Evolutionary conservation across 2,113 vertebrate species (phyloP).

Genomic region (Neopipo cinnamomea): DNA sequence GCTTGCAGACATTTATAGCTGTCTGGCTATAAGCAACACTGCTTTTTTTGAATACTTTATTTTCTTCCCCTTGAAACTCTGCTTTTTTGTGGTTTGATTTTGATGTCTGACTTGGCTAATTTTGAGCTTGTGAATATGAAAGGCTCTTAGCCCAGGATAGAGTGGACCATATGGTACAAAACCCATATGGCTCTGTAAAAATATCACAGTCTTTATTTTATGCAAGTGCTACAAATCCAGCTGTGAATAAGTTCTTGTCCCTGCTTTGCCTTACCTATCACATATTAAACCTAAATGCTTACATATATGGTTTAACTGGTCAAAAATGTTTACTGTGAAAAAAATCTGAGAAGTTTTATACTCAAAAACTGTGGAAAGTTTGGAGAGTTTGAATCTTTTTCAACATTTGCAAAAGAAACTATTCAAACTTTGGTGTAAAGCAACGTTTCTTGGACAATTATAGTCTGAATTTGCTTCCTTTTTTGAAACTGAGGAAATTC

Average conservation of each 20-base stretch:
- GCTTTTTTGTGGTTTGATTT: background rate
- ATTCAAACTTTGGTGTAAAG: background rate
- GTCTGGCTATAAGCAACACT: background rate
- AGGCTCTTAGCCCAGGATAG: background rate
- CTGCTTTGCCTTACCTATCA: background rate
- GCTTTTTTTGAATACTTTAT: background rate
- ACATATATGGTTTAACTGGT: background rate
- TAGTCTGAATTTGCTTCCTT: background rate
- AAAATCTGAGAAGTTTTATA: background rate
- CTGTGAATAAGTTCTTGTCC: background rate
- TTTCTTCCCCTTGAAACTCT: background rate
- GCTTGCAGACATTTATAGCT: background rate
- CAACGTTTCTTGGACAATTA: background rate
- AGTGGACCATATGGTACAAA: background rate
- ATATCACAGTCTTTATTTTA: background rate
- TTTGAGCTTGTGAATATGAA: background rate
- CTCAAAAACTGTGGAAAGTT: background rate
- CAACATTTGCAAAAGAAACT: background rate
- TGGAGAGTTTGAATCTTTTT: background rate
- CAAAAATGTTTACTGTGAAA: background rate
- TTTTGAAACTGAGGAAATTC: background rate
- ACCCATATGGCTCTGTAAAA: background rate
- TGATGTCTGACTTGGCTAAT: background rate
- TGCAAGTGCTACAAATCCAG: background rate
- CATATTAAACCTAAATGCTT: background rate